phyloP scores from a whole-genome alignment of 1,140 invertebrate species.

The Samia ricini region DNA sequence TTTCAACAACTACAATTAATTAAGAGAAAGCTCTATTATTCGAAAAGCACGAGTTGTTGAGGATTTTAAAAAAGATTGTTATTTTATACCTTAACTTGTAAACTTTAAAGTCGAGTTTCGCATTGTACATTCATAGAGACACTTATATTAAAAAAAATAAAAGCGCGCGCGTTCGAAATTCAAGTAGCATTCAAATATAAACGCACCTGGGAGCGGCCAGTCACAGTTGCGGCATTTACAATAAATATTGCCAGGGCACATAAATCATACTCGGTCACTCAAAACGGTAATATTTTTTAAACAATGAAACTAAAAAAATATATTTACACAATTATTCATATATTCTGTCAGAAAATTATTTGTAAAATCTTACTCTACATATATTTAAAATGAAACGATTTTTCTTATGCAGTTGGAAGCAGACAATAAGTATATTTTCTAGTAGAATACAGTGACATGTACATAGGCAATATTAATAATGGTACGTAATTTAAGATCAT shows the following conservation, averaged over 20 bases:
- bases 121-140: neutral
- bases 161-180: slow-evolving; percentile 14
- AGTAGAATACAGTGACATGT: too few relatives aligned
- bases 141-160: slow-evolving; percentile 10
- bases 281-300: too few relatives aligned
- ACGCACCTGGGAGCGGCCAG: neutral
- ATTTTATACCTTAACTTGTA: neutral
- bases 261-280: neutral
- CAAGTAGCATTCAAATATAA: slow-evolving; percentile 18
- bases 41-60: neutral
- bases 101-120: slow-evolving; percentile 2
- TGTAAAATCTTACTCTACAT: too few relatives aligned
- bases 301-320: too few relatives aligned
- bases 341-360: too few relatives aligned
- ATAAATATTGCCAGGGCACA: neutral
- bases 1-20: slow-evolving; percentile 10
- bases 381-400: too few relatives aligned
- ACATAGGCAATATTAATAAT: too few relatives aligned
- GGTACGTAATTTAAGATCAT: too few relatives aligned
- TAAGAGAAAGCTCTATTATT: slow-evolving; percentile 10
- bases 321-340: too few relatives aligned
- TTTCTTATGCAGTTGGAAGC: too few relatives aligned
- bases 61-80: neutral
- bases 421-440: too few relatives aligned
- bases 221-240: neutral